Percentiles rank a stretch among this genome's conserved stretches.
Evolutionary conservation across 2,113 vertebrate species (phyloP).

Genomic region (Ariopsis seemanni): DNA sequence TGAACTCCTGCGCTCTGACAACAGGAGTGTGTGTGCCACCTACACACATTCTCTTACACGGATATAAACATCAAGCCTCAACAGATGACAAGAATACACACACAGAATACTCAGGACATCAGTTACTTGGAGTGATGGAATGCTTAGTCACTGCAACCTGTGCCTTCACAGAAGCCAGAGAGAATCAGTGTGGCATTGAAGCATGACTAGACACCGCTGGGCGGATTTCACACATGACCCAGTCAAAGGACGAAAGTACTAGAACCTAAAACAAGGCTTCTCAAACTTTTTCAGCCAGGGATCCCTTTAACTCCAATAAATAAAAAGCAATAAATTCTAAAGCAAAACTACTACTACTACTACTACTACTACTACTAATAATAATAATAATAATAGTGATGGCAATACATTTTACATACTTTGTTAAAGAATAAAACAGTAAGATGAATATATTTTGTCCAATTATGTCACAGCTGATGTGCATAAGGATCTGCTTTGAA

Average conservation of each 20-base stretch:
- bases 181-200: neutral
- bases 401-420: neutral
- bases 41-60: neutral
- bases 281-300: neutral
- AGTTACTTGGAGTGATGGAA: neutral
- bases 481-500: neutral
- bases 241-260: neutral
- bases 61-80: neutral
- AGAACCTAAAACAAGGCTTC: neutral
- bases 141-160: constrained; percentile 32
- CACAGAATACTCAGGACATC: neutral
- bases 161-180: neutral
- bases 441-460: neutral
- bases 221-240: neutral
- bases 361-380: too few relatives aligned
- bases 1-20: constrained; percentile 20
- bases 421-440: neutral
- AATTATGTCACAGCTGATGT: neutral
- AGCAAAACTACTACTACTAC: too few relatives aligned
- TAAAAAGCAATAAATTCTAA: neutral
- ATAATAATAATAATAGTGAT: too few relatives aligned
- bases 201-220: neutral
- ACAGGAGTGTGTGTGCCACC: constrained; percentile 25
- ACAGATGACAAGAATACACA: constrained; percentile 15
- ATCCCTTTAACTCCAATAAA: too few relatives aligned